A percentile compares a stretch with the other conserved stretches of the same genome.
Conservation (phyloP, 2,113 vertebrate species). For the Piprites chloris region DNA sequence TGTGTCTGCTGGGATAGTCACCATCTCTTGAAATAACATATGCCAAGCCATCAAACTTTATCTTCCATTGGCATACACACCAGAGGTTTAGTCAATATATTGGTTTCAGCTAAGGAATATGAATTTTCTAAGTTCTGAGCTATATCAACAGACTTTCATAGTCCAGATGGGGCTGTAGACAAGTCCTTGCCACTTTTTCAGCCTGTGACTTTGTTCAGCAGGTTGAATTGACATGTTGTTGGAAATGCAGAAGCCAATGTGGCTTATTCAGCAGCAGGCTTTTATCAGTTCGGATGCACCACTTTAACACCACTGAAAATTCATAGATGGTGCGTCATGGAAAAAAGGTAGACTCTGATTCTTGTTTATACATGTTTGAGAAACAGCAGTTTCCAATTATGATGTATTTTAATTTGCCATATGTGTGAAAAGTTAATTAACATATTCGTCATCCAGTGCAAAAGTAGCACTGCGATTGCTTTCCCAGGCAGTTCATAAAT, state of each 20-base stretch:
- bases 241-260: not conserved
- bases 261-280: not conserved
- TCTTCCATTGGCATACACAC: not conserved
- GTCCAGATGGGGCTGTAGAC: not conserved
- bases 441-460: conserved; percentile 16
- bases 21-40: not conserved
- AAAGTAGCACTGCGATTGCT: not conserved
- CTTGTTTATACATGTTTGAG: conserved; percentile 28
- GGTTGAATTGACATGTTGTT: not conserved
- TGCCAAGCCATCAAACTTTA: conserved; percentile 4
- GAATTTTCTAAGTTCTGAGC: conserved; percentile 11
- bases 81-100: conserved; percentile 40
- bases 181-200: not conserved
- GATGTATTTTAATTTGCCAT: conserved; percentile 15
- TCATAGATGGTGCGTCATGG: not conserved
- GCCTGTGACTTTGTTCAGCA: not conserved
- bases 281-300: not conserved
- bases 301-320: not conserved
- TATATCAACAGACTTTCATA: not conserved
- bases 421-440: conserved; percentile 32
- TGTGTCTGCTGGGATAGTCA: conserved; percentile 1
- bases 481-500: not conserved
- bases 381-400: conserved; percentile 25
- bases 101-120: not conserved
- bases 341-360: not conserved